A percentile compares a stretch with the other conserved stretches of the same genome.
These are phyloP conservation scores for Rallus limicola DNA, from an alignment of 2,113 vertebrate species.

Conservation along the genomic window DNA sequence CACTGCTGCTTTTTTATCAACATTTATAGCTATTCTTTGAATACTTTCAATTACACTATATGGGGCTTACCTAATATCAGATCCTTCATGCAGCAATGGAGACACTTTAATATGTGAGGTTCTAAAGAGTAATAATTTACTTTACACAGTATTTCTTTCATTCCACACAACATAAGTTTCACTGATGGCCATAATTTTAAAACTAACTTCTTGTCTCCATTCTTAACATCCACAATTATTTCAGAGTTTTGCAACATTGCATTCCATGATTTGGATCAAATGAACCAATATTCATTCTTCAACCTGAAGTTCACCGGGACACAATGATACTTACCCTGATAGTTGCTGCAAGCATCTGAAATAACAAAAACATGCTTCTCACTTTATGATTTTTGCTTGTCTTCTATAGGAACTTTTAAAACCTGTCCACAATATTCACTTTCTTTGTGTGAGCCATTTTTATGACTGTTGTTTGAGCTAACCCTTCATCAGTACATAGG, in stretches of 20 bases:
- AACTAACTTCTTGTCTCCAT: neutral
- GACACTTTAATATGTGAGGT: neutral
- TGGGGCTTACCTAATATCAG: neutral
- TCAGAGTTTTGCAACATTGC: neutral
- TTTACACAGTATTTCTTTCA: constrained; percentile 6
- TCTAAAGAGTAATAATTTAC: neutral
- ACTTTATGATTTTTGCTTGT: neutral
- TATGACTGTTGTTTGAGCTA: neutral
- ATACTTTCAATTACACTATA: neutral
- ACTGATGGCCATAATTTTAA: neutral
- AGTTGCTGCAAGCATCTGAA: neutral
- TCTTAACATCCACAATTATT: neutral
- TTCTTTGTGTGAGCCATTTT: neutral
- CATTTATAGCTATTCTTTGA: constrained; percentile 25
- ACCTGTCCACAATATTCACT: neutral
- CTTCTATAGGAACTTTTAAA: neutral
- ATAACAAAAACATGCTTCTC: neutral
- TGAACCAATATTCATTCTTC: neutral
- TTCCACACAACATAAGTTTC: neutral
- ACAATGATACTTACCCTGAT: neutral
- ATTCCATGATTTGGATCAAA: neutral
- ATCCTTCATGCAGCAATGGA: constrained; percentile 1
- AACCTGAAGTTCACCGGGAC: neutral
- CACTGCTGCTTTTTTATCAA: neutral
- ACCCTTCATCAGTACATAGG: neutral